Conservation (phyloP, 2,888 invertebrate species). For the Pseudoips prasinana region DNA sequence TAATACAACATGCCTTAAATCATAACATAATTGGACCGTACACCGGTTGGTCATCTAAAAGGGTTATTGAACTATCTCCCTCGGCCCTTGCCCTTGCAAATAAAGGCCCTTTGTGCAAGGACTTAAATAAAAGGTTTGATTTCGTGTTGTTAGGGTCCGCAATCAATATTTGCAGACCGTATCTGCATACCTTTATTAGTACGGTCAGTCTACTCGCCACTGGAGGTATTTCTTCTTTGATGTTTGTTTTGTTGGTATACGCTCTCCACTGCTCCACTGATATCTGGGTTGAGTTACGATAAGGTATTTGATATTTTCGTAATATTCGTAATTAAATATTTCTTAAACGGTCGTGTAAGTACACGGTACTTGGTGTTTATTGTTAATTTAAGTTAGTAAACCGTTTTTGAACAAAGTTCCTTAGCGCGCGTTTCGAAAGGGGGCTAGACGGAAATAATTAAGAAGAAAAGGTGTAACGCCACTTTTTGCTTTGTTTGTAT, state of each 20-base stretch:
- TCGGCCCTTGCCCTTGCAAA: slow-evolving; percentile 52
- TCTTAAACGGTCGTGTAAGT: too few relatives aligned
- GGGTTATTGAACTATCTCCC: slow-evolving; percentile 78
- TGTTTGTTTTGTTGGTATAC: slow-evolving; percentile 17
- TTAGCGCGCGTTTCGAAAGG: too few relatives aligned
- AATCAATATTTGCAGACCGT: slow-evolving; percentile 74
- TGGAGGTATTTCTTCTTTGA: slow-evolving; percentile 24
- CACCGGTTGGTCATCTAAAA: slow-evolving; percentile 65
- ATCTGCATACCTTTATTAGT: slow-evolving; percentile 73
- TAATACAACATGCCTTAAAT: slow-evolving; percentile 19
- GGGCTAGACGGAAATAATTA: too few relatives aligned
- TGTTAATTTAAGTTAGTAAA: too few relatives aligned
- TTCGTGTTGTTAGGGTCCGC: slow-evolving; percentile 76
- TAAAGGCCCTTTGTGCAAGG: slow-evolving; percentile 68
- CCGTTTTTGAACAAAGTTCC: too few relatives aligned
- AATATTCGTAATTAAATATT: too few relatives aligned
- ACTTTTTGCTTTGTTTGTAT: too few relatives aligned
- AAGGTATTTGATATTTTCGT: too few relatives aligned
- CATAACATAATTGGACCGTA: slow-evolving; percentile 54
- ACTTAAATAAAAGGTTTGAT: slow-evolving; percentile 82
- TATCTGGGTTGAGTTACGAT: too few relatives aligned
- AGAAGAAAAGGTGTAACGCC: too few relatives aligned
- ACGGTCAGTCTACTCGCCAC: slow-evolving; percentile 15
- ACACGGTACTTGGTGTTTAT: too few relatives aligned
- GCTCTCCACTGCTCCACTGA: too few relatives aligned